phyloP scores from a whole-genome alignment of 2,113 vertebrate species.

The Peromyscus californicus region DNA sequence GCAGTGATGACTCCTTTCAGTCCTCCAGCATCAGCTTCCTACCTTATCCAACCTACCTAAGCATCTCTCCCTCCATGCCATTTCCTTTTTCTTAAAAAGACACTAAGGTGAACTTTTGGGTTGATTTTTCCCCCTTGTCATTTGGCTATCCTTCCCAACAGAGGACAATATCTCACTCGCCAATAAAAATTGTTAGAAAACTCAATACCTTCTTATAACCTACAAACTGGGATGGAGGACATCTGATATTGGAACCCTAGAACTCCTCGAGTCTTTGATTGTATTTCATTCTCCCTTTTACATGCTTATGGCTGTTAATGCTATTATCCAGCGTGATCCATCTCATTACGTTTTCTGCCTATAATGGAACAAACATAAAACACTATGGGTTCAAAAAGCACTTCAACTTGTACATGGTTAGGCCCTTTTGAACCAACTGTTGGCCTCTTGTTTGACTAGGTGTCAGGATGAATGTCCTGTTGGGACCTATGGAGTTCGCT shows the following conservation, averaged over 20 bases:
- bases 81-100: conserved; percentile 17
- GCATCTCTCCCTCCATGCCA: not conserved
- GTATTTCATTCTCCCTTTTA: not conserved
- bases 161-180: not conserved
- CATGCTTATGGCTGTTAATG: not conserved
- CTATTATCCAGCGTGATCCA: not conserved
- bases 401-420: not conserved
- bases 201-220: not conserved
- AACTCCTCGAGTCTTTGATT: not conserved
- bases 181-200: not conserved
- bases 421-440: not conserved
- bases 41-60: not conserved
- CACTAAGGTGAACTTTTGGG: not conserved
- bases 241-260: not conserved
- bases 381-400: not conserved
- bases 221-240: not conserved
- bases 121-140: not conserved
- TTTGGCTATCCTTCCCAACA: not conserved
- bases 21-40: not conserved
- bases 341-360: not conserved
- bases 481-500: conserved; percentile 91
- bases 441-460: conserved; percentile 82
- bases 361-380: not conserved
- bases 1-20: not conserved
- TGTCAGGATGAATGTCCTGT: conserved; percentile 97